Evolutionary conservation across 2,113 vertebrate genomes (phyloP).

Genomic region (Azemiops feae): DNA sequence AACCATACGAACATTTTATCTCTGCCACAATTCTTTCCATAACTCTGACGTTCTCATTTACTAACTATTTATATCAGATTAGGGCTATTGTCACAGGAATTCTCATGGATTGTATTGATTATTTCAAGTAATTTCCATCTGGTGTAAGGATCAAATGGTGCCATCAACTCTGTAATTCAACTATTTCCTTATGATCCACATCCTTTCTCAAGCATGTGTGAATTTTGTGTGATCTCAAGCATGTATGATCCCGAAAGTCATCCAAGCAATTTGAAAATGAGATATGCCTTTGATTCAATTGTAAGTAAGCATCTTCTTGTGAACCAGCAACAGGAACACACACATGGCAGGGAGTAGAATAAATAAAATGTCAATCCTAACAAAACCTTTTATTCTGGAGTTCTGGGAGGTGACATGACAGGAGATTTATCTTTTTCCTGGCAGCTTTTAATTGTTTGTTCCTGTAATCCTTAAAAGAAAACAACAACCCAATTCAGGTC

Average conservation of each 20-base stretch:
- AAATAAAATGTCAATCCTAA: not conserved
- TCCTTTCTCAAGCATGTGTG: not conserved
- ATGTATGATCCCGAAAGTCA: not conserved
- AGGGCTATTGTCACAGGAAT: not conserved
- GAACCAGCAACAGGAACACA: not conserved
- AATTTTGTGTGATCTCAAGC: not conserved
- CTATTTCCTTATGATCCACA: not conserved
- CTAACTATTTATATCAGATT: not conserved
- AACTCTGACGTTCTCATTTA: not conserved
- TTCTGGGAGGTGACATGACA: not conserved
- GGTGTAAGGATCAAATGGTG: not conserved
- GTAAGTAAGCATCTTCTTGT: not conserved
- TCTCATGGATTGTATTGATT: not conserved
- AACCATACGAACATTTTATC: not conserved
- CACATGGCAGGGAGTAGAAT: not conserved
- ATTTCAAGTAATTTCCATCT: not conserved
- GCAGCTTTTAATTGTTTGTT: not conserved
- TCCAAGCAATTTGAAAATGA: not conserved
- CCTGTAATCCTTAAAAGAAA: not conserved
- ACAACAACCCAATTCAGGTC: not conserved
- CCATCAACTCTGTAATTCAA: not conserved
- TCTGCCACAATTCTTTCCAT: not conserved
- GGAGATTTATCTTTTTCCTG: not conserved
- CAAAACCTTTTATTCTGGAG: not conserved
- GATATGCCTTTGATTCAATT: not conserved